Evolutionary conservation across 2,888 invertebrate species (phyloP).

Genomic region (Noctua janthe): DNA sequence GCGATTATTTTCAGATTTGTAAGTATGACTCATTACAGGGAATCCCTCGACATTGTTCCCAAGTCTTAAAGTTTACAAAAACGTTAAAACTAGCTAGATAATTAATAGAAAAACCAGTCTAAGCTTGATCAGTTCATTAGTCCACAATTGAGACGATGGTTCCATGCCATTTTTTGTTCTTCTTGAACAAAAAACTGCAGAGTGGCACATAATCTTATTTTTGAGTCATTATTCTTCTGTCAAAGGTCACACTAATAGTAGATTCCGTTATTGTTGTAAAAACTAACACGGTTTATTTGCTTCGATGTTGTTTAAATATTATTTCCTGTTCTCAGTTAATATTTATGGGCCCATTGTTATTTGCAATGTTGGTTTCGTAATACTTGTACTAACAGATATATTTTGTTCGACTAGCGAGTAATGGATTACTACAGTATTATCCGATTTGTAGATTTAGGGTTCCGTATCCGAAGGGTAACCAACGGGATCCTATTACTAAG

Average conservation of each 20-base stretch:
- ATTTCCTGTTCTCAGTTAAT: constrained; percentile 58
- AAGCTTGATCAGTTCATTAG: constrained; percentile 23
- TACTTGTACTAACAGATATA: constrained; percentile 1
- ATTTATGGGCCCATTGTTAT: constrained; percentile 58
- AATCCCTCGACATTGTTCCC: not conserved
- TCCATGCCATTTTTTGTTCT: constrained; percentile 46
- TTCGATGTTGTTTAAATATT: constrained; percentile 54
- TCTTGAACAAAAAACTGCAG: constrained; percentile 14
- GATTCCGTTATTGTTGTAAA: constrained; percentile 50
- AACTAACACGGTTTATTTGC: constrained; percentile 51
- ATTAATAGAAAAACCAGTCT: constrained; percentile 17
- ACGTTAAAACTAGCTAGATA: constrained; percentile 1
- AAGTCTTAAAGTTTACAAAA: constrained; percentile 7
- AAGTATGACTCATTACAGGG: constrained; percentile 15
- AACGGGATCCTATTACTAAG: no score
- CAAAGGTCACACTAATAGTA: constrained; percentile 47
- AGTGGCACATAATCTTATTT: constrained; percentile 27
- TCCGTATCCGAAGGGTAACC: not conserved
- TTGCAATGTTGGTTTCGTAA: constrained; percentile 38
- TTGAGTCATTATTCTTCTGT: constrained; percentile 41
- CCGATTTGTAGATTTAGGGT: not conserved
- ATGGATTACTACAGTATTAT: not conserved
- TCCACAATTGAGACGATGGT: constrained; percentile 24
- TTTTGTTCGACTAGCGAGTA: constrained; percentile 12
- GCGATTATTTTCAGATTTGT: constrained; percentile 29